Conservation (phyloP, 2,797 vertebrate species). For the Myripristis jacobus region DNA sequence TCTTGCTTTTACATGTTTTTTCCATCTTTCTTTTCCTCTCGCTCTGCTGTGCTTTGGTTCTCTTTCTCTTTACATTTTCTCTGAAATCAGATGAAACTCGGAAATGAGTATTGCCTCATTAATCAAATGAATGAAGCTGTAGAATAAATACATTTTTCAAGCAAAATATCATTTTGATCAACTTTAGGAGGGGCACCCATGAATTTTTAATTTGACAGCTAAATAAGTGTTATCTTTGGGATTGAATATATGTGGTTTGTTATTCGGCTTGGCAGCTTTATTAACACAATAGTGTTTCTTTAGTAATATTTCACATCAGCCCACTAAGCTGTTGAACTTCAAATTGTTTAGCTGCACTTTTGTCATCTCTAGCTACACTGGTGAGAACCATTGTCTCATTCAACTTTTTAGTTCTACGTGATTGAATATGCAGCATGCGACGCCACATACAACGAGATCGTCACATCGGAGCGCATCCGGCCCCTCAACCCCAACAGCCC, state of each 20-base stretch:
- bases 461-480: conserved; percentile 92
- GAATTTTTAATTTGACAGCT: neutral
- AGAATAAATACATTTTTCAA: conserved; percentile 4
- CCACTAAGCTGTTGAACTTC: neutral
- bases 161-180: conserved; percentile 5
- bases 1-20: conserved; percentile 5
- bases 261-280: neutral
- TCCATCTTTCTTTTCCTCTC: neutral
- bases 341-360: neutral
- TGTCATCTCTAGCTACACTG: neutral
- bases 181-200: neutral
- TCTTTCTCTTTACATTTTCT: neutral
- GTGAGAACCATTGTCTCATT: conserved; percentile 10
- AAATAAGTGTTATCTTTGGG: neutral
- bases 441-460: conserved; percentile 94
- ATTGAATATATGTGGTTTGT: neutral
- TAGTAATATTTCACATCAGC: neutral
- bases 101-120: conserved; percentile 1
- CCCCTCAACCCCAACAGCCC: conserved; percentile 92
- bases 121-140: conserved; percentile 1
- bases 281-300: neutral
- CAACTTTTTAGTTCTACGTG: conserved; percentile 88
- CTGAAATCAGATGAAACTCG: neutral
- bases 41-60: neutral
- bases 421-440: conserved; percentile 94